Base-by-base conservation (phyloP, 2,797 vertebrate genomes). In the Peromyscus eremicus region DNA sequence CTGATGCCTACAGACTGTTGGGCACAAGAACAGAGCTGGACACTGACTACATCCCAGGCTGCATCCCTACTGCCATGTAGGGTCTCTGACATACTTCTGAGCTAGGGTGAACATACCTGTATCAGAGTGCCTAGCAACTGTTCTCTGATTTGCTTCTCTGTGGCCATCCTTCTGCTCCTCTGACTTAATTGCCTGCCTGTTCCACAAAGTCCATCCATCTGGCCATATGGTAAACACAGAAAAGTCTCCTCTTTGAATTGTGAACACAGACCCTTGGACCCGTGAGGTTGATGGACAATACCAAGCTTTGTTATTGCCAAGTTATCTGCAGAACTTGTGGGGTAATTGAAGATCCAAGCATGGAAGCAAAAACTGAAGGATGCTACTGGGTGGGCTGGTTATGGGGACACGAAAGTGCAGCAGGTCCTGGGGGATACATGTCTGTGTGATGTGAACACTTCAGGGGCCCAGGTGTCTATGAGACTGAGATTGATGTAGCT, bases 161-260 rank as follows among this genome's bases (percentile, higher is more conserved):
- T 9, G 77, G 9, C 0, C 62, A 25, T 80, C 91, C 71, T 89
- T 94, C n/a, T 89, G 2, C 89, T 92, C 83, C 90, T 88, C 32
- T 34, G 52, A 62, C 73, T 77, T 84, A 94, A 25, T 82, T 85
- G 16, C 94, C 96, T 43, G 92, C 73, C 66, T 95, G 81, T 87
- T 85, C 82, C 94, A 66, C 95, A 89, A 97, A 97, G 96, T 77
- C 91, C 0, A 62, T 76, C 92, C 79, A 64, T 93, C 75, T 77
- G 91, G 85, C 27, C 43, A 94, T 92, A 93, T 73, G 86, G 96
- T 87, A 81, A 92, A 95, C 92, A 95, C 89, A 43, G 92, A 80
- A 79, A 89, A 96, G 91, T 81, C 87, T 89, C 90, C n/a, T 96
- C 0, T 95, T 96, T 95, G 92, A 96, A 85, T 87, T 95, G 76